phyloP scores from a whole-genome alignment of 1,140 invertebrate species.

The Drosophila santomea region DNA sequence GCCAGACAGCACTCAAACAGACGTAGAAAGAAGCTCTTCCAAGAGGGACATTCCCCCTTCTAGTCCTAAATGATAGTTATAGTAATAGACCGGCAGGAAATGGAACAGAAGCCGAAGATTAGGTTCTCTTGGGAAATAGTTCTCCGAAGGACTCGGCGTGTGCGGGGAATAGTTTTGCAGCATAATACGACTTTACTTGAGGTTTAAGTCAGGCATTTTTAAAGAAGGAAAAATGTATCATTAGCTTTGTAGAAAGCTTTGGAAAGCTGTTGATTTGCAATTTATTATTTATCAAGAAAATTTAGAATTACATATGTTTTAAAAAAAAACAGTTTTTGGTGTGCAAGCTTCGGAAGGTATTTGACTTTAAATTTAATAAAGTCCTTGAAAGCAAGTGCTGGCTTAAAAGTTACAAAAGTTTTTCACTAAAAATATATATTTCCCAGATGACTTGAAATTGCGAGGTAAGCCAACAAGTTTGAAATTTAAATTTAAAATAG shows the following conservation, averaged over 20 bases:
- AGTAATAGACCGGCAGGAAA: slow-evolving; percentile 29
- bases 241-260: too few relatives aligned
- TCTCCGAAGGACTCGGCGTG: neutral
- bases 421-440: neutral
- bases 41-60: slow-evolving; percentile 6
- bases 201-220: neutral
- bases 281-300: too few relatives aligned
- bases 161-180: neutral
- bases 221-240: neutral
- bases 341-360: neutral
- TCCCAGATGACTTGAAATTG: neutral
- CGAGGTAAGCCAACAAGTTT: slow-evolving; percentile 7
- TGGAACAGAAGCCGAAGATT: slow-evolving; percentile 40
- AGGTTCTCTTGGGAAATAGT: slow-evolving; percentile 30
- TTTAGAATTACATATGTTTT: neutral
- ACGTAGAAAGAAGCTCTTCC: slow-evolving; percentile 16
- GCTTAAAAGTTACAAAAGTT: neutral
- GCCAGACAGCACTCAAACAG: slow-evolving; percentile 77
- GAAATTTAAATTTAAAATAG: slow-evolving; percentile 12
- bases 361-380: neutral
- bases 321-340: neutral
- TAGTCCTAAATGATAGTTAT: slow-evolving; percentile 36
- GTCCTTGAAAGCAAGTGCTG: neutral
- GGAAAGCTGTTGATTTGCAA: too few relatives aligned
- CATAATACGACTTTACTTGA: neutral